These are phyloP conservation scores for Chrysolina haemoptera DNA, from an alignment of 2,888 invertebrate genomes.

Conservation along the genomic window DNA sequence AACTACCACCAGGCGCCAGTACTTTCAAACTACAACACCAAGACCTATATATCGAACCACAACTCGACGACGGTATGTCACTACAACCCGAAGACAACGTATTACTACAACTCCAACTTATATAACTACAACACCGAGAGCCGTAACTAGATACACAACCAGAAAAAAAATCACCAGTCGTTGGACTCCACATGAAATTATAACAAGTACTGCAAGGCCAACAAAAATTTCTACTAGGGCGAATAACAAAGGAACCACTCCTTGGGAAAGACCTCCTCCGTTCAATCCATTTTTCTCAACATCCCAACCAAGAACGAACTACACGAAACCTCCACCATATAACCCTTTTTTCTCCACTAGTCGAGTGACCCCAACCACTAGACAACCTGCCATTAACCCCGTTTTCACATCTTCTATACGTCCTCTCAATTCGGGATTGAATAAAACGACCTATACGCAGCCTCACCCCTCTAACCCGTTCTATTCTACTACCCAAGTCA, in stretches of 20 bases:
- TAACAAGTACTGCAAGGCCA: conserved; percentile 3
- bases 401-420: conserved; percentile 16
- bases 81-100: conserved; percentile 3
- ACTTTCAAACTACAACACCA: background rate
- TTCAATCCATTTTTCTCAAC: conserved; percentile 22
- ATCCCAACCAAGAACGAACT: background rate
- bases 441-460: background rate
- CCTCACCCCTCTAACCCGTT: conserved; percentile 34
- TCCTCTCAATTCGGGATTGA: background rate
- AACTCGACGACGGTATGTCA: background rate
- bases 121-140: conserved; percentile 21
- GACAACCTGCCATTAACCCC: conserved; percentile 36
- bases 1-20: background rate
- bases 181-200: background rate
- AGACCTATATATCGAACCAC: too few species aligned
- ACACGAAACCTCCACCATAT: conserved; percentile 28
- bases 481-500: conserved; percentile 14
- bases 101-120: conserved; percentile 26
- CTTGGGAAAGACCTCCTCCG: conserved; percentile 11
- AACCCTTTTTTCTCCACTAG: conserved; percentile 31
- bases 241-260: background rate
- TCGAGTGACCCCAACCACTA: conserved; percentile 9
- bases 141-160: too few species aligned
- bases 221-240: conserved; percentile 19
- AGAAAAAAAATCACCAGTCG: conserved; percentile 24